Evolutionary conservation across 2,797 vertebrate species (phyloP).

Genomic region (Enteromius treurensis): DNA sequence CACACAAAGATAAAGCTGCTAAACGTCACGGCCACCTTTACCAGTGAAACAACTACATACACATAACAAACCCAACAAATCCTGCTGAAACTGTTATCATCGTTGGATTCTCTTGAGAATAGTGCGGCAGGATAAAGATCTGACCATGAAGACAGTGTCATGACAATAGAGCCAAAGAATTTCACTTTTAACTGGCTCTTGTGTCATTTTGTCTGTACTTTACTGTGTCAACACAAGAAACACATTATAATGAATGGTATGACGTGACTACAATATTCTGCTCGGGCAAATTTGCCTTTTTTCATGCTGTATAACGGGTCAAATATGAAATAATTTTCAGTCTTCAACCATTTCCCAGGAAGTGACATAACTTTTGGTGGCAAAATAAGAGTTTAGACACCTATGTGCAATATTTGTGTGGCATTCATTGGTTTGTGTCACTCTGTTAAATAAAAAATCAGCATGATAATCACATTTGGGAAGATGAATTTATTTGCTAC

Average conservation of each 20-base stretch:
- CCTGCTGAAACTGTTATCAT: neutral
- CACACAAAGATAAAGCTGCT: constrained; percentile 22
- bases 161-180: neutral
- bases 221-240: neutral
- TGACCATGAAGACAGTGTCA: neutral
- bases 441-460: neutral
- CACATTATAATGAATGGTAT: neutral
- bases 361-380: neutral
- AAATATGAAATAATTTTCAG: neutral
- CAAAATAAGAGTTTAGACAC: neutral
- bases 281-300: neutral
- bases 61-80: neutral
- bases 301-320: neutral
- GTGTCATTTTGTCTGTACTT: neutral
- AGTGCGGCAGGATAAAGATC: neutral
- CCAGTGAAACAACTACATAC: neutral
- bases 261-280: neutral
- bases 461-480: neutral
- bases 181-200: neutral
- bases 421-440: neutral
- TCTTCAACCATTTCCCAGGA: neutral
- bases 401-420: neutral
- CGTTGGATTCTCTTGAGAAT: neutral
- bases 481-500: neutral
- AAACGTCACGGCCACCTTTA: neutral